Conservation (phyloP, 1,140 invertebrate species). For the Anastrepha obliqua region DNA sequence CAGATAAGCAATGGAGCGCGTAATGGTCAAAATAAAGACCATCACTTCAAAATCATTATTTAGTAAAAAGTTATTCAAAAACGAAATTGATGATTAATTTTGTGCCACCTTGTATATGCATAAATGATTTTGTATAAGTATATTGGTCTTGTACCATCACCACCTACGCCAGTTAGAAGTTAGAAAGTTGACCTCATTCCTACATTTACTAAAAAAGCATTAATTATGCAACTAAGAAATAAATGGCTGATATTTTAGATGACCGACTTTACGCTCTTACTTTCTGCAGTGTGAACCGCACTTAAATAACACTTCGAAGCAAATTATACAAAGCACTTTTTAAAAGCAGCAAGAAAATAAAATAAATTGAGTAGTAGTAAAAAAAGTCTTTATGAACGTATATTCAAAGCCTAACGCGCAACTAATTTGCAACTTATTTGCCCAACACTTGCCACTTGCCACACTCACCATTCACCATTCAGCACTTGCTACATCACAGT, state of each 20-base stretch:
- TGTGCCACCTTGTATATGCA: too few species aligned
- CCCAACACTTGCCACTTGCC: constrained; percentile 28
- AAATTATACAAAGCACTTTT: constrained; percentile 8
- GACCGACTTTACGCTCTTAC: neutral
- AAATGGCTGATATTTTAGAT: neutral
- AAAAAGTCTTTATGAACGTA: neutral
- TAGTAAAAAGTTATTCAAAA: too few species aligned
- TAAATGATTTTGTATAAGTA: too few species aligned
- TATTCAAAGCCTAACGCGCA: constrained; percentile 22
- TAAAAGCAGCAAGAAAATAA: neutral
- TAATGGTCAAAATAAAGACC: too few species aligned
- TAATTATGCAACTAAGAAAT: neutral
- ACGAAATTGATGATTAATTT: too few species aligned
- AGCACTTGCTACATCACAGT: neutral
- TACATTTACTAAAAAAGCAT: neutral
- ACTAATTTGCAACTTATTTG: constrained; percentile 50
- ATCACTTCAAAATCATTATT: too few species aligned
- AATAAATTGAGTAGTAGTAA: neutral
- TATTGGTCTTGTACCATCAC: too few species aligned
- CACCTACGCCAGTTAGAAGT: too few species aligned
- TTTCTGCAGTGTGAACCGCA: neutral
- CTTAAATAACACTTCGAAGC: constrained; percentile 4
- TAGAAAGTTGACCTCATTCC: too few species aligned
- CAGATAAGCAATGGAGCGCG: too few species aligned
- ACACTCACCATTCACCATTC: neutral